Percentiles rank a stretch among this genome's conserved stretches.
These are phyloP conservation scores for Panthera uncia DNA, from an alignment of 2,113 vertebrate genomes.

Conservation along the genomic window DNA sequence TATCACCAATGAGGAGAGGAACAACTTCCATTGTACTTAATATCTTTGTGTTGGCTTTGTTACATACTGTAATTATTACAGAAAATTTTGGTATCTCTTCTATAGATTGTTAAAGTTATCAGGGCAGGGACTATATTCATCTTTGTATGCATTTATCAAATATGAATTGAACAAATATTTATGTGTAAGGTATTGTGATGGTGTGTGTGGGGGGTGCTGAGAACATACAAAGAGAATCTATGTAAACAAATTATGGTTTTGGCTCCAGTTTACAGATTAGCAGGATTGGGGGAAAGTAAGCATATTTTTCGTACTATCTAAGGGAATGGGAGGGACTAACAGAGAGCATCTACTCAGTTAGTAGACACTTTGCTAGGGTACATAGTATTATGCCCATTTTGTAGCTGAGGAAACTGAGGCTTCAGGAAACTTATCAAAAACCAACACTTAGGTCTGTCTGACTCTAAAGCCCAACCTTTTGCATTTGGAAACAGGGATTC, in stretches of 20 bases:
- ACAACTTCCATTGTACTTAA: neutral
- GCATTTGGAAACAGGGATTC: neutral
- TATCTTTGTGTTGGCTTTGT: neutral
- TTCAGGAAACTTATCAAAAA: neutral
- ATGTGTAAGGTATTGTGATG: neutral
- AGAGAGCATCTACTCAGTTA: neutral
- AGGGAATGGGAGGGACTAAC: neutral
- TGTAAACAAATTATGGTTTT: neutral
- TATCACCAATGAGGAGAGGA: neutral
- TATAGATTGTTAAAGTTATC: constrained; percentile 17
- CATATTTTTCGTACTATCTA: neutral
- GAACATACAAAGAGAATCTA: neutral
- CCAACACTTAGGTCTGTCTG: neutral
- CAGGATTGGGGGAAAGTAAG: neutral
- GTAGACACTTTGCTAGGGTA: neutral
- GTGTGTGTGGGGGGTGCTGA: neutral
- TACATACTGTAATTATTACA: neutral
- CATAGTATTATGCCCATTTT: neutral
- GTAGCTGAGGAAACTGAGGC: neutral
- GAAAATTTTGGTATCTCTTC: neutral
- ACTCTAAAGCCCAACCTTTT: neutral
- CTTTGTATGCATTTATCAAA: constrained; percentile 16
- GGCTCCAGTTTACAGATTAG: neutral
- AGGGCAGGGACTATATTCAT: neutral
- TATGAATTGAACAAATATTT: constrained; percentile 27